Evolutionary conservation across 2,797 vertebrate species (phyloP).

Genomic region (Fistularia tabacaria): DNA sequence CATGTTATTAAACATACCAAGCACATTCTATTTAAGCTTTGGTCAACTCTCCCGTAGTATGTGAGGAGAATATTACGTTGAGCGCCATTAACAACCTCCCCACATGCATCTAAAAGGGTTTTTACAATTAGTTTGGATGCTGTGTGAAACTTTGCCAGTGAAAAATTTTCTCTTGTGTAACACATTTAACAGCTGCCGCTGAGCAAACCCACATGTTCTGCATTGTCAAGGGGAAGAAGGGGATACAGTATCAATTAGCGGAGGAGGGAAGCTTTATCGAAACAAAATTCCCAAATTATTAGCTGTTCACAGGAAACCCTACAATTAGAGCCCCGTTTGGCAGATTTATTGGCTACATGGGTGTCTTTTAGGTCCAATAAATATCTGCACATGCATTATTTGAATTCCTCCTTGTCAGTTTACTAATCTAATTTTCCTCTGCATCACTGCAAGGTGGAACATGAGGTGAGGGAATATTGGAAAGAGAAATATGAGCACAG

Average conservation of each 20-base stretch:
- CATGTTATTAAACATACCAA: too few species aligned
- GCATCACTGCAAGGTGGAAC: conserved; percentile 31
- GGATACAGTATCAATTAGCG: conserved; percentile 43
- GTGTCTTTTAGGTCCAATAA: conserved; percentile 34
- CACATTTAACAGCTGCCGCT: conserved; percentile 49
- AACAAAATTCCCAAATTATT: conserved; percentile 33
- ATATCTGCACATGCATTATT: conserved; percentile 21
- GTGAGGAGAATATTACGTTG: too few species aligned
- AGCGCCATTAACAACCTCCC: too few species aligned
- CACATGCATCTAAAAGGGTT: conserved; percentile 10
- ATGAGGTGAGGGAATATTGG: conserved; percentile 21
- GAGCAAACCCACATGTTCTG: conserved; percentile 50
- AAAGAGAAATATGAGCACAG: conserved; percentile 36
- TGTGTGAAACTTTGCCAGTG: conserved; percentile 8
- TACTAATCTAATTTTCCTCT: conserved; percentile 31
- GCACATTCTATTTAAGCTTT: too few species aligned
- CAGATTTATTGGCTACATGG: conserved; percentile 21
- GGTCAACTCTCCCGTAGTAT: too few species aligned
- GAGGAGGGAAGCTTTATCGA: conserved; percentile 33
- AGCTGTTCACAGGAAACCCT: conserved; percentile 7
- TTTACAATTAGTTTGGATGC: conserved; percentile 14
- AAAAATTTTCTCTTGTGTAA: conserved; percentile 15
- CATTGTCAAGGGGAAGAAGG: conserved; percentile 31
- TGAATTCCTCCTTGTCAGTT: conserved; percentile 28
- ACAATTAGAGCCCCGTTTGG: conserved; percentile 19